Evolutionary conservation across 2,888 invertebrate species (phyloP).

Genomic region (Trissonchulus latispiculum): DNA sequence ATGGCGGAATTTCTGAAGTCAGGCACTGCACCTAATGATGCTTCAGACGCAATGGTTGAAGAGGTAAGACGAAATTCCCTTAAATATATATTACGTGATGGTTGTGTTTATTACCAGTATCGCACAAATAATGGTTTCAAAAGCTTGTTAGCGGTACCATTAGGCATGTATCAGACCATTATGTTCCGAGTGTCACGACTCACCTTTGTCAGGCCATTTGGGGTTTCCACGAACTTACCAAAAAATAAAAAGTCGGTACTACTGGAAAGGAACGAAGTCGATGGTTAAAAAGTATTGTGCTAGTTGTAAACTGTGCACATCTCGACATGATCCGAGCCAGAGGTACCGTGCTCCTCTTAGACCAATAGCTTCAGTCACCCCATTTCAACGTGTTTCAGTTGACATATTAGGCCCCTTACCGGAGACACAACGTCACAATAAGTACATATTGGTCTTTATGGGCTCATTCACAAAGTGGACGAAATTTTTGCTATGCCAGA

Average conservation of each 20-base stretch:
- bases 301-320: constrained; percentile 26
- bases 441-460: constrained; percentile 29
- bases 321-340: constrained; percentile 18
- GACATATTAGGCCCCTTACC: constrained; percentile 32
- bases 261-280: constrained; percentile 27
- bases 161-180: too few relatives aligned
- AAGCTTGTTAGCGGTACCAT: too few relatives aligned
- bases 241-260: constrained; percentile 24
- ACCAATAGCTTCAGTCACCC: constrained; percentile 20
- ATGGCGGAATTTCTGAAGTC: too few relatives aligned
- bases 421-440: constrained; percentile 23
- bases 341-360: constrained; percentile 22
- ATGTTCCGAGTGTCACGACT: not conserved
- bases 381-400: constrained; percentile 30
- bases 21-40: too few relatives aligned
- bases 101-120: too few relatives aligned
- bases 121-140: too few relatives aligned
- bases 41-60: too few relatives aligned
- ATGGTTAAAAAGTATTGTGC: constrained; percentile 21
- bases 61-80: too few relatives aligned
- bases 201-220: constrained; percentile 27
- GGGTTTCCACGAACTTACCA: constrained; percentile 26
- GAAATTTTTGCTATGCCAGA: constrained; percentile 37
- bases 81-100: too few relatives aligned
- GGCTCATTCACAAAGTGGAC: constrained; percentile 29